Evolutionary conservation across 2,113 vertebrate species (phyloP).

Genomic region (Grallaria varia): DNA sequence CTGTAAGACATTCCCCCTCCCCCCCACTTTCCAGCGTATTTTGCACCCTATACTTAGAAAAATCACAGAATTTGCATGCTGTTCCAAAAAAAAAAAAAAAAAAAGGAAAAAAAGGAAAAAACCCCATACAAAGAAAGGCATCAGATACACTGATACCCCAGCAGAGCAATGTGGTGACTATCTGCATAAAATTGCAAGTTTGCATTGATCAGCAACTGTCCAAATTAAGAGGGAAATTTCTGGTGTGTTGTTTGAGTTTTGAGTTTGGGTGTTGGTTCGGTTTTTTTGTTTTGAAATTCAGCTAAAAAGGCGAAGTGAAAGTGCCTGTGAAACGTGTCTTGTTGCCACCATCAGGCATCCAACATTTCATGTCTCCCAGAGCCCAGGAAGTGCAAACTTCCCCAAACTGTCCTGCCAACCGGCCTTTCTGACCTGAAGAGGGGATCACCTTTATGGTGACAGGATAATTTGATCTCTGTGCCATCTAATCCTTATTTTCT

Average conservation of each 20-base stretch:
- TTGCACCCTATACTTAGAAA: conserved; percentile 64
- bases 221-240: conserved; percentile 50
- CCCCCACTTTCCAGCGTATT: conserved; percentile 12
- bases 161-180: not conserved
- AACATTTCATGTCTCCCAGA: not conserved
- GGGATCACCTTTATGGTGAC: conserved; percentile 61
- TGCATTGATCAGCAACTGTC: not conserved
- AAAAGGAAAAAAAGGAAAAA: not conserved
- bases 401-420: conserved; percentile 7
- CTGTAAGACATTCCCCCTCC: conserved; percentile 49
- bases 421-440: conserved; percentile 31
- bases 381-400: conserved; percentile 32
- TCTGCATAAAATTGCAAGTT: conserved; percentile 23
- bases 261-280: conserved; percentile 8
- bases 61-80: conserved; percentile 51
- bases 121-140: not conserved
- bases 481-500: conserved; percentile 67
- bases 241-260: conserved; percentile 8
- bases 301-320: not conserved
- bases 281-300: not conserved
- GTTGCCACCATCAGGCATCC: not conserved
- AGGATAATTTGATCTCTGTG: conserved; percentile 65
- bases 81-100: not conserved
- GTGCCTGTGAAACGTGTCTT: not conserved
- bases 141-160: not conserved